A percentile compares a stretch with the other conserved stretches of the same genome.
Evolutionary conservation across 1,140 invertebrate species (phyloP).

Genomic region (Cryptotermes secundus): DNA sequence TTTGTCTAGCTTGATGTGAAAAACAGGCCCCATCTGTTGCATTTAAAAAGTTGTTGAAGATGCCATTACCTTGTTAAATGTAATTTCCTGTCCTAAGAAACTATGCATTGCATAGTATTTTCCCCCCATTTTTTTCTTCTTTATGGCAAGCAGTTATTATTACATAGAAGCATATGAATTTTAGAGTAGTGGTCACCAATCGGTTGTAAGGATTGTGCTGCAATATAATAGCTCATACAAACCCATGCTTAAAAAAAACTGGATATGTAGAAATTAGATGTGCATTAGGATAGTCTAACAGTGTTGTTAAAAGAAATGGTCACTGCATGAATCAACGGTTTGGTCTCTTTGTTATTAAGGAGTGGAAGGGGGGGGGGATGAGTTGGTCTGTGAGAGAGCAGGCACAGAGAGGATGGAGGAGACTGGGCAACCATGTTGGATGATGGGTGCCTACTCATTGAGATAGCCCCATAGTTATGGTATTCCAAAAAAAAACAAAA

Average conservation of each 20-base stretch:
- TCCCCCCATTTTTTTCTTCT: slow-evolving; percentile 33
- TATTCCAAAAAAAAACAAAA: background rate
- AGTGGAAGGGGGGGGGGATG: slow-evolving; percentile 21
- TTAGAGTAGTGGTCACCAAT: slow-evolving; percentile 34
- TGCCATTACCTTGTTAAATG: slow-evolving; percentile 35
- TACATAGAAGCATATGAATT: slow-evolving; percentile 30
- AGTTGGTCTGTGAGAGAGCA: slow-evolving; percentile 7
- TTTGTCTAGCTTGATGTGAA: slow-evolving; percentile 35
- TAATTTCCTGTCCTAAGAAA: slow-evolving; percentile 34
- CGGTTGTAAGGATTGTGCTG: slow-evolving; percentile 34
- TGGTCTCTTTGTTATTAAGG: slow-evolving; percentile 35
- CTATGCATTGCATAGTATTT: slow-evolving; percentile 36
- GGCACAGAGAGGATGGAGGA: background rate
- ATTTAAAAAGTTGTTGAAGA: slow-evolving; percentile 34
- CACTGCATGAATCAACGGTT: slow-evolving; percentile 35
- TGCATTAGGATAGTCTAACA: slow-evolving; percentile 41
- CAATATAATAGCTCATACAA: slow-evolving; percentile 34
- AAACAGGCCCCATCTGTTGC: slow-evolving; percentile 35
- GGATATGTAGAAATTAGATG: slow-evolving; percentile 40
- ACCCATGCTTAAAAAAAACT: slow-evolving; percentile 35
- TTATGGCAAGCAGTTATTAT: slow-evolving; percentile 21
- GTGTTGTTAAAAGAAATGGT: slow-evolving; percentile 38
- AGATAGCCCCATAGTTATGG: background rate
- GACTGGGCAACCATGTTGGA: background rate
- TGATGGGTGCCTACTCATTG: background rate